Conservation (phyloP, 1,140 invertebrate genomes). For the Drosophila burlai region DNA sequence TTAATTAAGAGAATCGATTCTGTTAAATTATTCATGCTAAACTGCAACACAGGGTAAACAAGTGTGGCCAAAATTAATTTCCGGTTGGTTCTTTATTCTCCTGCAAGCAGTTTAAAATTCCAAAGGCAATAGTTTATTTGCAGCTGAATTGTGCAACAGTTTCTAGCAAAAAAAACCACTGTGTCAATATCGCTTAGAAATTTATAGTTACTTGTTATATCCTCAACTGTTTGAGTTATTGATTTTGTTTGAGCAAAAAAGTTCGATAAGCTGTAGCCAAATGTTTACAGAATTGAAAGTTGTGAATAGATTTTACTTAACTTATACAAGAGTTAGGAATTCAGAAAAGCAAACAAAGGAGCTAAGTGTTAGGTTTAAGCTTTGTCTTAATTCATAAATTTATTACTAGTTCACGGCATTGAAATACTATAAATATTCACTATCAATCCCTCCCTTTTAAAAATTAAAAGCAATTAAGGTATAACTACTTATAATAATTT, state of each 20-base stretch:
- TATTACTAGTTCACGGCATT: not conserved
- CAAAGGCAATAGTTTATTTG: not conserved
- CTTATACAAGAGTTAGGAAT: not conserved
- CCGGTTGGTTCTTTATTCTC: not conserved
- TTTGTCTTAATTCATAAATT: not conserved
- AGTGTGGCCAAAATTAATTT: constrained; percentile 15
- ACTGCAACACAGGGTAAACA: not conserved
- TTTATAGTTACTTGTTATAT: constrained; percentile 10
- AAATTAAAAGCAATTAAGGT: not conserved
- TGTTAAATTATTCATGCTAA: constrained; percentile 39
- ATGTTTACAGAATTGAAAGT: not conserved
- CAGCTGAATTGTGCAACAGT: not conserved
- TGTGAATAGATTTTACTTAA: not conserved
- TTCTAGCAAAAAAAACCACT: not conserved
- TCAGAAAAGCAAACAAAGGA: not conserved
- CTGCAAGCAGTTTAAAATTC: not conserved
- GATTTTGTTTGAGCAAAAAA: constrained; percentile 5
- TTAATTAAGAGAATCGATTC: constrained; percentile 23
- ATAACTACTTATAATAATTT: not conserved
- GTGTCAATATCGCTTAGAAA: constrained; percentile 1
- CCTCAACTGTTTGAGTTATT: constrained; percentile 7
- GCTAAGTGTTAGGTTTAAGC: not conserved
- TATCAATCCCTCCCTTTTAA: not conserved
- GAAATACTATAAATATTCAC: not conserved
- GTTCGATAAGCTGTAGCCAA: constrained; percentile 7